Conservation (phyloP, 2,797 vertebrate genomes). For the Selene dorsalis region DNA sequence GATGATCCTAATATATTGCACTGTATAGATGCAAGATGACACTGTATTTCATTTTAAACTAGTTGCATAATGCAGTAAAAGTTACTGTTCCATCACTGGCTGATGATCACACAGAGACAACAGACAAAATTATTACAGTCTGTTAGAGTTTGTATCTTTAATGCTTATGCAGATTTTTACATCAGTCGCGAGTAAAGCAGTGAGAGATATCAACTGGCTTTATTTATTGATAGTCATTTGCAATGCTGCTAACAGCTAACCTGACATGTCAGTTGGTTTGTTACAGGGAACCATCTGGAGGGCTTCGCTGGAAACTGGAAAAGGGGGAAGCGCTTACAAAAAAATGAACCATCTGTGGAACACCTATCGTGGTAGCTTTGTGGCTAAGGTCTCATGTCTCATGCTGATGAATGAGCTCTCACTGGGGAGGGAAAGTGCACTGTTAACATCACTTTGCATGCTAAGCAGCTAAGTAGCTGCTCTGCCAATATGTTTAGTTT, state of each 20-base stretch:
- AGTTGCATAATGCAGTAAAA: background rate
- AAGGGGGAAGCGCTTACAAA: too few relatives aligned
- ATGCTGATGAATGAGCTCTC: too few relatives aligned
- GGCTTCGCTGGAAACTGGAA: too few relatives aligned
- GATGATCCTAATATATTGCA: background rate
- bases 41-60: background rate
- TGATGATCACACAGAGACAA: background rate
- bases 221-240: too few relatives aligned
- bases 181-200: background rate
- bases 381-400: too few relatives aligned
- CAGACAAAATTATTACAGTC: background rate
- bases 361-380: background rate
- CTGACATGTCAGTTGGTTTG: too few relatives aligned
- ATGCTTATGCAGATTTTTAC: background rate
- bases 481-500: background rate
- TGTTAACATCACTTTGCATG: too few relatives aligned
- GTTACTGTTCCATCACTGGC: background rate
- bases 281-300: too few relatives aligned
- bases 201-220: too few relatives aligned
- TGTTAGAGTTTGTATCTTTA: background rate
- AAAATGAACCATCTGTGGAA: too few relatives aligned
- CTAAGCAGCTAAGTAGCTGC: background rate
- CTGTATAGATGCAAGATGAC: background rate
- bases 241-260: too few relatives aligned
- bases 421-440: too few relatives aligned